Percentiles rank a stretch among this genome's conserved stretches.
Evolutionary conservation across 1,140 invertebrate species (phyloP).

Genomic region (Neodiprion virginianus): DNA sequence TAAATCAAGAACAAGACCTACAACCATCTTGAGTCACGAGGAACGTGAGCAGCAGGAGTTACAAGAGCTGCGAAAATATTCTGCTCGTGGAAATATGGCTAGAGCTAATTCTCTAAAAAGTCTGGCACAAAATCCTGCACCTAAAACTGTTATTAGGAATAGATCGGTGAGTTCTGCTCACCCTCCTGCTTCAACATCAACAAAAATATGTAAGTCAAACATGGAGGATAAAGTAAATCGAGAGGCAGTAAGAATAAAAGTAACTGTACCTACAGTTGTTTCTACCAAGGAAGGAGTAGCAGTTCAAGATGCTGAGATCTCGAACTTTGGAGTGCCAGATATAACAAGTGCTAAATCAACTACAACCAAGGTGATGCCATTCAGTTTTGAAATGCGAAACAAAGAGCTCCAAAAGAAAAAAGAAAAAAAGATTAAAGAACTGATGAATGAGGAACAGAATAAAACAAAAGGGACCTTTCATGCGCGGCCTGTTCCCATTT

Average conservation of each 20-base stretch:
- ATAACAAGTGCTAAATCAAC: slow-evolving; percentile 33
- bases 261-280: slow-evolving; percentile 28
- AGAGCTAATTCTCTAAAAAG: slow-evolving; percentile 34
- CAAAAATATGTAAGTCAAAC: slow-evolving; percentile 28
- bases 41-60: slow-evolving; percentile 49
- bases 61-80: slow-evolving; percentile 48
- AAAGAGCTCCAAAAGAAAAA: slow-evolving; percentile 58
- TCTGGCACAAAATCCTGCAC: slow-evolving; percentile 11
- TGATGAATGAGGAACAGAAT: slow-evolving; percentile 43
- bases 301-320: slow-evolving; percentile 39
- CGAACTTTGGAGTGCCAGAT: slow-evolving; percentile 52
- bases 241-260: slow-evolving; percentile 25
- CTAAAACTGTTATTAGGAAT: slow-evolving; percentile 46
- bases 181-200: slow-evolving; percentile 46
- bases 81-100: slow-evolving; percentile 49
- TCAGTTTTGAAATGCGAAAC: slow-evolving; percentile 65
- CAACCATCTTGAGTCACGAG: slow-evolving; percentile 40
- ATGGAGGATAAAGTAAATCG: background rate
- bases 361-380: slow-evolving; percentile 53
- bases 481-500: slow-evolving; percentile 54
- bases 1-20: slow-evolving; percentile 46
- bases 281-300: slow-evolving; percentile 33
- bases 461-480: slow-evolving; percentile 54
- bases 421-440: slow-evolving; percentile 62
- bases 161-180: slow-evolving; percentile 32